Conservation (phyloP, 2,113 vertebrate genomes). For the Peromyscus maniculatus region DNA sequence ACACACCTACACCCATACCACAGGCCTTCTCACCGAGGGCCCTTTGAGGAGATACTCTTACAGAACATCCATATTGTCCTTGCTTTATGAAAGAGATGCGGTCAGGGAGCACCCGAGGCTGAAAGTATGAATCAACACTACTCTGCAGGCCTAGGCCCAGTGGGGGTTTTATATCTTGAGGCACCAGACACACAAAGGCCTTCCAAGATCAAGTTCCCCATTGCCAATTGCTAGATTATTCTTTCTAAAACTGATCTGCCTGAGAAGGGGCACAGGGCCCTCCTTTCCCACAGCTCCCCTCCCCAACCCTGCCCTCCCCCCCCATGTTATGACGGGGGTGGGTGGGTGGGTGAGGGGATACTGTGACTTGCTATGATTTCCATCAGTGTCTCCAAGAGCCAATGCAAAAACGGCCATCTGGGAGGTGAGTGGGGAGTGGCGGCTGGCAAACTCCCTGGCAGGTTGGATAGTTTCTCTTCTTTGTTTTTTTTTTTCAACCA, state of each 20-base stretch:
- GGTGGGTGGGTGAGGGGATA: background rate
- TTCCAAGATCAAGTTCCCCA: background rate
- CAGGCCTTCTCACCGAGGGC: background rate
- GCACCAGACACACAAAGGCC: background rate
- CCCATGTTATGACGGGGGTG: background rate
- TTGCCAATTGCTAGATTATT: background rate
- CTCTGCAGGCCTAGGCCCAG: background rate
- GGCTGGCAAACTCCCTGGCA: no score
- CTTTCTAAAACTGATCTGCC: slow-evolving; percentile 34
- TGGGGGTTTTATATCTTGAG: background rate
- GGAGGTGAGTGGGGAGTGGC: background rate
- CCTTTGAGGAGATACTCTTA: background rate
- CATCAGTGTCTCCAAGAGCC: background rate
- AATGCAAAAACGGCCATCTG: background rate
- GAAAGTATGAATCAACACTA: background rate
- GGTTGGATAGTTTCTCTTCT: background rate
- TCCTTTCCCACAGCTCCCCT: background rate
- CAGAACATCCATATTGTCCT: background rate
- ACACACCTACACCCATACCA: no score
- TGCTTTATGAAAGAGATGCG: background rate
- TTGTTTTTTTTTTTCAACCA: slow-evolving; percentile 15
- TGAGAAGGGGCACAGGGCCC: background rate
- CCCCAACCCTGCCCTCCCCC: background rate
- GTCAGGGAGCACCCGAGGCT: background rate
- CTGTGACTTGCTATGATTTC: rapidly evolving